phyloP scores from a whole-genome alignment of 1,140 invertebrate species.

The Magallana angulata region DNA sequence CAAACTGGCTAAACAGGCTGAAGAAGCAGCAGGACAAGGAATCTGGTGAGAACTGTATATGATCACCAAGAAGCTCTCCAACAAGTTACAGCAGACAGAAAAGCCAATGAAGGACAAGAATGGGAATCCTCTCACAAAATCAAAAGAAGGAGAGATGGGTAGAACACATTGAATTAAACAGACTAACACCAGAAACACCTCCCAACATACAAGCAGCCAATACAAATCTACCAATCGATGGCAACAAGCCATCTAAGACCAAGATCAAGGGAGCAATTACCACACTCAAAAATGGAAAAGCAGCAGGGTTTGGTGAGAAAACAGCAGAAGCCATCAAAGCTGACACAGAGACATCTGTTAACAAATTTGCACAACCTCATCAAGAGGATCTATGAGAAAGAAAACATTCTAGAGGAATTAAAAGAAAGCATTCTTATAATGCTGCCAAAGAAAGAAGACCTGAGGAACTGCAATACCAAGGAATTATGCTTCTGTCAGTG shows the following conservation, averaged over 20 bases:
- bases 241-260: not conserved
- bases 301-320: constrained; percentile 30
- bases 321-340: constrained; percentile 42
- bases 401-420: constrained; percentile 45
- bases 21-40: constrained; percentile 44
- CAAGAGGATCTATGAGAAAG: constrained; percentile 47
- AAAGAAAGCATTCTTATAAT: constrained; percentile 49
- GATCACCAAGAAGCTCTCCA: constrained; percentile 43
- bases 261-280: constrained; percentile 31
- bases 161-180: constrained; percentile 58
- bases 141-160: constrained; percentile 51
- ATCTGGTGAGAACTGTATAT: constrained; percentile 34
- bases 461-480: constrained; percentile 61
- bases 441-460: constrained; percentile 57
- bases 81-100: not conserved
- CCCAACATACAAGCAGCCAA: constrained; percentile 35
- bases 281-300: constrained; percentile 38
- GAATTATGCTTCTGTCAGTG: constrained; percentile 61
- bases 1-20: constrained; percentile 50
- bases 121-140: no score
- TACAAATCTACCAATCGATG: constrained; percentile 22
- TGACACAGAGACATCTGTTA: constrained; percentile 5
- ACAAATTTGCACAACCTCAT: constrained; percentile 28
- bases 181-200: constrained; percentile 25
- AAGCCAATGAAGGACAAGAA: not conserved